Evolutionary conservation across 2,888 invertebrate genomes (phyloP).

Genomic region (Ophion obscuratus): DNA sequence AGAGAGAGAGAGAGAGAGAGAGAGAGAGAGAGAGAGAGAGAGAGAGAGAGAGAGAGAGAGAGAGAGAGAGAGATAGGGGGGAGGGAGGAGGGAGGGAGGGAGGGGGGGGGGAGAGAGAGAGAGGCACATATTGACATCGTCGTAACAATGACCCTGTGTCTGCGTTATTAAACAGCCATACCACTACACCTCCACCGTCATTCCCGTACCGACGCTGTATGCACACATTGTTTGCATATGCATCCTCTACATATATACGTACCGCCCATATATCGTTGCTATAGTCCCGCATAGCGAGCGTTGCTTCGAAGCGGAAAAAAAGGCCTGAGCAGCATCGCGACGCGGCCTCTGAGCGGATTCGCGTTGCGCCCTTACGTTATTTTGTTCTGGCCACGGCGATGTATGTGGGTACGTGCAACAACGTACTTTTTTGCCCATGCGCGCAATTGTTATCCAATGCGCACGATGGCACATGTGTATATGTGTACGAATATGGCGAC

Average conservation of each 20-base stretch:
- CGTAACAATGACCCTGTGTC: conserved; percentile 66
- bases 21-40: no score
- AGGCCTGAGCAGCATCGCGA: not conserved
- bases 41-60: not conserved
- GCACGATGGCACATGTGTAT: conserved; percentile 55
- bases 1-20: no score
- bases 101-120: not conserved
- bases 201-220: conserved; percentile 29
- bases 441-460: conserved; percentile 74
- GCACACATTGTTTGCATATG: not conserved
- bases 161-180: conserved; percentile 60
- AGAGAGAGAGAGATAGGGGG: conserved; percentile 1
- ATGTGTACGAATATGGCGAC: not conserved
- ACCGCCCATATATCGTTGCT: not conserved
- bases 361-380: conserved; percentile 7
- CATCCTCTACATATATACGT: not conserved
- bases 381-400: not conserved
- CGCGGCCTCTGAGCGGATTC: not conserved
- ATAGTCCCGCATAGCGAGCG: not conserved
- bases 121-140: conserved; percentile 39
- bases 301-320: conserved; percentile 5
- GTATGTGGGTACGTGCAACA: conserved; percentile 18
- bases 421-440: conserved; percentile 44
- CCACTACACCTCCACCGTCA: conserved; percentile 8
- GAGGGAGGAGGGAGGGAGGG: no score